Conservation (phyloP, 1,140 invertebrate genomes). For the Atta texana region DNA sequence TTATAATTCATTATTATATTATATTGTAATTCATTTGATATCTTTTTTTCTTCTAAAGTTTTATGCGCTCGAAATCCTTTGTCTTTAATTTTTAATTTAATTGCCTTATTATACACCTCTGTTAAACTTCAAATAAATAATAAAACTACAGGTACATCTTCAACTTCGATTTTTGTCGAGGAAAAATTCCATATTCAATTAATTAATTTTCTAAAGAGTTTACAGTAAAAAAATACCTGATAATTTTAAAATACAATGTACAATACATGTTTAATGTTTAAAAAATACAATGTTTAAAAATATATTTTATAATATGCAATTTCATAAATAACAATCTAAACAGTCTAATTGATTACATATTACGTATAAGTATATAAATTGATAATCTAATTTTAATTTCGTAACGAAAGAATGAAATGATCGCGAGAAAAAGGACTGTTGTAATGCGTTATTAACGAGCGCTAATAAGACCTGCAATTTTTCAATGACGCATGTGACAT, state of each 20-base stretch:
- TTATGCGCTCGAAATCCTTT: not conserved
- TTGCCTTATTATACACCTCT: not conserved
- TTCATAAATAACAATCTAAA: not conserved
- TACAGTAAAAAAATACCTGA: not conserved
- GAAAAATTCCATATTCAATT: not conserved
- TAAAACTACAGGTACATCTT: not conserved
- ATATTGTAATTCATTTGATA: not conserved
- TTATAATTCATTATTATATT: too few species aligned
- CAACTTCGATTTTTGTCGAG: not conserved
- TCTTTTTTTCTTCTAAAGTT: not conserved
- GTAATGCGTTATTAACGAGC: not conserved
- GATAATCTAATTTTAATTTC: not conserved
- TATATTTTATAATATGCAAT: not conserved
- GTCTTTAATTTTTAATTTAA: conserved; percentile 1
- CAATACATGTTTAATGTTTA: not conserved
- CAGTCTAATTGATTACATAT: not conserved
- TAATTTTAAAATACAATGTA: not conserved
- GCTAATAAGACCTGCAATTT: not conserved
- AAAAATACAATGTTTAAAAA: not conserved
- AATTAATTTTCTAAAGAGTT: not conserved
- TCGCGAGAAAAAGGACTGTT: not conserved
- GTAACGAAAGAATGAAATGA: not conserved
- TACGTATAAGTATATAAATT: too few species aligned
- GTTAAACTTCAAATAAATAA: conserved; percentile 3
- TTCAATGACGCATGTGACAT: conserved; percentile 20